phyloP scores from a whole-genome alignment of 2,888 invertebrate genomes.

The Torymus texanus region DNA sequence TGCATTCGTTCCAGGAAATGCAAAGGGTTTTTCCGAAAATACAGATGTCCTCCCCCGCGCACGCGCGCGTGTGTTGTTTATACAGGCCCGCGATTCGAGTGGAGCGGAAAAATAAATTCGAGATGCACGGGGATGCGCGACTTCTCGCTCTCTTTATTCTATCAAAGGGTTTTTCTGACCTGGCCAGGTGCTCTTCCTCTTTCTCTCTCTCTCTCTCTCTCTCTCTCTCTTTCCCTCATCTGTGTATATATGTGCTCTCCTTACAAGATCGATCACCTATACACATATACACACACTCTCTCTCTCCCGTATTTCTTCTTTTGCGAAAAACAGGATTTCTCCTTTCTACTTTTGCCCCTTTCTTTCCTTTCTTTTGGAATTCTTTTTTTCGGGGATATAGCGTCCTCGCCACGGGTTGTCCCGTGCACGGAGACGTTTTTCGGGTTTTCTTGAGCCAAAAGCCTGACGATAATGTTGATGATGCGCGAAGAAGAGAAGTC shows the following conservation, averaged over 20 bases:
- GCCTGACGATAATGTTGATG: neutral
- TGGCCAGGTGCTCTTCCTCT: slow-evolving; percentile 56
- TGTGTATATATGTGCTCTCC: slow-evolving; percentile 1
- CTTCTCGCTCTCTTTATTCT: slow-evolving; percentile 38
- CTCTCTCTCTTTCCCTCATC: too few species aligned
- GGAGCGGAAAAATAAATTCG: slow-evolving; percentile 2
- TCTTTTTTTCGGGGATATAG: neutral
- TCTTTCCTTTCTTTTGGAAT: slow-evolving; percentile 7
- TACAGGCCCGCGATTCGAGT: slow-evolving; percentile 14
- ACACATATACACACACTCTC: neutral
- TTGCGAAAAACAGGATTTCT: slow-evolving; percentile 53
- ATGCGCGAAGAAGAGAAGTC: neutral
- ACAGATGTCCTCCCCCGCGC: slow-evolving; percentile 51
- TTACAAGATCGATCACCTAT: slow-evolving; percentile 62
- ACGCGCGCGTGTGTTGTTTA: neutral
- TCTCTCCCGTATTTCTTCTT: slow-evolving; percentile 47
- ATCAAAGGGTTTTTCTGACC: slow-evolving; percentile 42
- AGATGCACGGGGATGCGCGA: slow-evolving; percentile 15
- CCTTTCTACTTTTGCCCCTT: slow-evolving; percentile 34
- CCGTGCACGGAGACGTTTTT: slow-evolving; percentile 30
- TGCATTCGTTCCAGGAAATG: slow-evolving; percentile 66
- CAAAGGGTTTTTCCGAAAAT: slow-evolving; percentile 65
- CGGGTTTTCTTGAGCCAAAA: slow-evolving; percentile 36
- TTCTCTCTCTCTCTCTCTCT: neutral
- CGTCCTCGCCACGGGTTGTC: slow-evolving; percentile 43